Conservation (phyloP, 2,888 invertebrate species). For the Heliconius erato region DNA sequence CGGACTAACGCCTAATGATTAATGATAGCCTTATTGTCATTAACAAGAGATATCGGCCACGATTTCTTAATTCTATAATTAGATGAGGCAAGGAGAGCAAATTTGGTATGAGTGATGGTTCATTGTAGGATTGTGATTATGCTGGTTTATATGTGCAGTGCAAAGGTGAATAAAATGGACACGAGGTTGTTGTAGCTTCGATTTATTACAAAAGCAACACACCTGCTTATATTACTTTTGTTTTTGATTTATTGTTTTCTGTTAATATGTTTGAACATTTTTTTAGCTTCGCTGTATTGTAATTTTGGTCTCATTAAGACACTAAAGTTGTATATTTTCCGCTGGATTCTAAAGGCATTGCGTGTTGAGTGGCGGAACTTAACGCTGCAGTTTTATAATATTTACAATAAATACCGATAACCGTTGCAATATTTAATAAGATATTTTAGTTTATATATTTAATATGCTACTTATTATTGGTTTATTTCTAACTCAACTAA, state of each 20-base stretch:
- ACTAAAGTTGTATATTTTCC: too few relatives aligned
- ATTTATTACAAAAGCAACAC: slow-evolving; percentile 3
- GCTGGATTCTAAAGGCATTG: too few relatives aligned
- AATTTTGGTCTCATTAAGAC: too few relatives aligned
- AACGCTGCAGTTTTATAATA: too few relatives aligned
- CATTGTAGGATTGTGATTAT: slow-evolving; percentile 42
- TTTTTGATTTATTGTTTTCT: neutral
- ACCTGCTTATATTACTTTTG: slow-evolving; percentile 3
- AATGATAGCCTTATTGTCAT: slow-evolving; percentile 83
- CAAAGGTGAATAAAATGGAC: slow-evolving; percentile 10
- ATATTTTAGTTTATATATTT: too few relatives aligned
- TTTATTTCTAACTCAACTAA: too few relatives aligned
- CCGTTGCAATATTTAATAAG: too few relatives aligned
- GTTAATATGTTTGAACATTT: neutral
- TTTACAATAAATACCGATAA: too few relatives aligned
- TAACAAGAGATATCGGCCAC: slow-evolving; percentile 75
- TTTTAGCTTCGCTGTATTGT: too few relatives aligned
- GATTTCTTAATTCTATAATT: slow-evolving; percentile 84
- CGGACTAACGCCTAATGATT: slow-evolving; percentile 81
- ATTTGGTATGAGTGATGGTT: slow-evolving; percentile 64
- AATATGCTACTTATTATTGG: too few relatives aligned
- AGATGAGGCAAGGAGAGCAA: slow-evolving; percentile 70
- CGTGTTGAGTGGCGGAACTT: too few relatives aligned
- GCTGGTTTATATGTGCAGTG: slow-evolving; percentile 36
- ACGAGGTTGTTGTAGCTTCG: neutral